Base-by-base conservation (phyloP, 2,113 vertebrate species). In the Mormyrus iriodes region DNA sequence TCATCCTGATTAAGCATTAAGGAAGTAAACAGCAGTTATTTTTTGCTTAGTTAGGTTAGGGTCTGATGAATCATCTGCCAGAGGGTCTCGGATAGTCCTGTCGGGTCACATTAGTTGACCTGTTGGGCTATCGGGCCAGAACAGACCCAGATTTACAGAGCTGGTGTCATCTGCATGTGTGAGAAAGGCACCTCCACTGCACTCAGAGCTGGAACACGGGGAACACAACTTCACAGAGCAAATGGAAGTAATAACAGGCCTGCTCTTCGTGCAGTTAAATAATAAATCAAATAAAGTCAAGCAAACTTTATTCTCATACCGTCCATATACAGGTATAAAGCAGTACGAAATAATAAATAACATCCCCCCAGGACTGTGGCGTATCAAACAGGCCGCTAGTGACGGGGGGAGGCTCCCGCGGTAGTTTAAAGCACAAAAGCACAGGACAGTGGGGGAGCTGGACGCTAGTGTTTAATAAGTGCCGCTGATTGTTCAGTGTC, bases 1-100 rank as follows among this genome's bases (percentile, higher is more conserved):
- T 89, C 90, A 58, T 82, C 87, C 91, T 88, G 91, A 90, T 92
- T 88, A 92, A 92, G 91, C 88, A 91, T 85, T 84, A 82, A 92
- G 46, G 84, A 65, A 76, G 15, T 12, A 85, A 82, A 17, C 76
- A 46, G 76, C 31, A 73, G 52, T 55, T 27, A 3, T 42, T 90
- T 87, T 69, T 61, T 83, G 82, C 49, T 84, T 88, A 83, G 82
- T 86, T 31, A 89, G 84, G 88, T 88, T 88, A 76, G 89, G 90
- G 15, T 13, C 35, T 79, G 46, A 85, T 49, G 46, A 85, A 42
- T 84, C 21, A 84, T 84, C 82, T 21, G 35, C 19, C 82, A 48
- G 69, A 24, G 69, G n/a, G 13, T 53, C 85, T 53, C 48, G 0
- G 49, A 12, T 86, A 39, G 85, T 91, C 58, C 27, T 88, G 90